These are phyloP conservation scores for Pegoplata infirma DNA, from an alignment of 2,888 invertebrate genomes.

Conservation along the genomic window DNA sequence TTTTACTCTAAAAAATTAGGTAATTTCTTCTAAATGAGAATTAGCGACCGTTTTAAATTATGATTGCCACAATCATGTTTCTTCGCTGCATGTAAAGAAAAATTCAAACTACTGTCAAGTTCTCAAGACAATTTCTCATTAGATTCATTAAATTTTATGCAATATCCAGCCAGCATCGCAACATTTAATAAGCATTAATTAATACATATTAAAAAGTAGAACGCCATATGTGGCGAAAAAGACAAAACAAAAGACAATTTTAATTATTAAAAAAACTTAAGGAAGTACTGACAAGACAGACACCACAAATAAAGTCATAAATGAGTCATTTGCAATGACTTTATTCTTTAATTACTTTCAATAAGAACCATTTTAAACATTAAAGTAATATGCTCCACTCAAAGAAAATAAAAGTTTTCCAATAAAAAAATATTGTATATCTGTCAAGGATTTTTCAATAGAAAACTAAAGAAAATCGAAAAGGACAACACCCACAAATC, in stretches of 20 bases:
- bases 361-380: neutral
- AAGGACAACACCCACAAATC: constrained; percentile 54
- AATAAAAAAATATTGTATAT: neutral
- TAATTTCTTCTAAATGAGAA: too few relatives aligned
- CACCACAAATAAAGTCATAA: constrained; percentile 13
- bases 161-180: constrained; percentile 18
- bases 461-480: constrained; percentile 17
- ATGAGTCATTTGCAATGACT: constrained; percentile 33
- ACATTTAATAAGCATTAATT: constrained; percentile 45
- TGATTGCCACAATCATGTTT: too few relatives aligned
- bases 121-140: constrained; percentile 30
- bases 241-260: constrained; percentile 15
- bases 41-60: too few relatives aligned
- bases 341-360: constrained; percentile 25
- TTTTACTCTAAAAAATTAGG: too few relatives aligned
- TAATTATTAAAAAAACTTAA: constrained; percentile 14
- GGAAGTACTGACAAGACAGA: neutral
- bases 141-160: neutral
- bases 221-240: constrained; percentile 41
- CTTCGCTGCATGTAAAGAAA: too few relatives aligned
- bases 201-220: constrained; percentile 22
- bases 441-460: constrained; percentile 23
- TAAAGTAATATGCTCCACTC: too few relatives aligned
- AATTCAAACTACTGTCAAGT: neutral
- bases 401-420: neutral